Base-by-base conservation (phyloP, 2,113 vertebrate species). In the Heloderma charlesbogerti region DNA sequence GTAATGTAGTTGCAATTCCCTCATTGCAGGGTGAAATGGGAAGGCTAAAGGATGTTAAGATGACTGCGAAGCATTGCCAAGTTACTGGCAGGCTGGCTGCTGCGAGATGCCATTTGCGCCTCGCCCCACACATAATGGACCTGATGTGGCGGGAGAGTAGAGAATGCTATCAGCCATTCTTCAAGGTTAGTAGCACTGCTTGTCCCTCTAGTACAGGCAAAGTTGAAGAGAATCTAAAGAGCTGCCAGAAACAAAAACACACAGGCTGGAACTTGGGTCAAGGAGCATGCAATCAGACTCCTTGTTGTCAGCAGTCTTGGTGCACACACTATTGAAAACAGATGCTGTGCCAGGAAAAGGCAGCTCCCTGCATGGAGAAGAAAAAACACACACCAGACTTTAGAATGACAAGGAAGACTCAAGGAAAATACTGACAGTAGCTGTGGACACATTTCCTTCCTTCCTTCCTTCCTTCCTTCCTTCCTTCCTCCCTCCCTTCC, bases 291-390 rank as follows among this genome's bases (percentile, higher is more conserved):
- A 94, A 94, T 95, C 79, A 85, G 22, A 86, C 95, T 96, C 90
- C 88, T 92, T 77, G 92, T 89, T 96, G 94, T 96, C 95, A 96
- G 94, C 95, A 93, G 91, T 92, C 94, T 91, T 93, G 91, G 90
- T 91, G 93, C 87, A 94, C 92, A 93, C 88, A 54, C 94, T 88
- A 92, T 92, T 94, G 91, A 94, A 96, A 95, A 94, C 92, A 90
- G 94, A 95, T 69, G 43, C 57, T 3, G 88, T 95, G 96, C 95
- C 95, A 95, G 94, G 92, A 97, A 96, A 95, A 95, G 91, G 89
- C 94, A 92, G 72, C 90, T 95, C 94, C 91, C 94, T 95, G 93
- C 89, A 87, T 90, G 92, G 90, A 95, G 94, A 95, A 94, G 94
- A 27, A 40, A 9, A 83, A 6, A 43, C 60, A 63, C 16, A 63